A percentile compares a stretch with the other conserved stretches of the same genome.
Evolutionary conservation across 30 jellyfish, hydroid and myxozoan genomes (phyloP).

Genomic region (Rhopilema esculentum): DNA sequence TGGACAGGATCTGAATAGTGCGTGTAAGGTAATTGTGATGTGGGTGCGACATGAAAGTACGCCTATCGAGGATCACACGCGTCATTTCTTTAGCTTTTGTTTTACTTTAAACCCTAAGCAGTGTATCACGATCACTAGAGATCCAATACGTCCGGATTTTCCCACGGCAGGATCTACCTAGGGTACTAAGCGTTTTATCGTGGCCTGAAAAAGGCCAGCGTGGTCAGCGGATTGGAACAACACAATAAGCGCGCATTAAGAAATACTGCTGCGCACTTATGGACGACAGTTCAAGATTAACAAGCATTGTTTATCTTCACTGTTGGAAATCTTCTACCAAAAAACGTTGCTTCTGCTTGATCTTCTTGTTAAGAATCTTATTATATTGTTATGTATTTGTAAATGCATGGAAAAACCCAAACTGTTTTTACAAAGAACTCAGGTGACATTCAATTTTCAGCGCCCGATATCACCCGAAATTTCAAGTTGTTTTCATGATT

Average conservation of each 20-base stretch:
- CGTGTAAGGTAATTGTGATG: slow-evolving; percentile 38
- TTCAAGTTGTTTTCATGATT: too few species aligned
- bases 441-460: too few species aligned
- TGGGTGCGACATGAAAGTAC: slow-evolving; percentile 13
- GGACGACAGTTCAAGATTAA: not conserved
- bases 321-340: slow-evolving; percentile 3
- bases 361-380: not conserved
- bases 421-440: too few species aligned
- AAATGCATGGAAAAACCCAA: too few species aligned
- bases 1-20: slow-evolving; percentile 46
- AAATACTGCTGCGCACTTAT: slow-evolving; percentile 39
- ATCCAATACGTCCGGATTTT: slow-evolving; percentile 44
- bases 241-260: slow-evolving; percentile 56
- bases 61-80: slow-evolving; percentile 58
- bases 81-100: slow-evolving; percentile 28
- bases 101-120: slow-evolving; percentile 3
- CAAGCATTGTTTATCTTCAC: slow-evolving; percentile 39
- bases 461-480: too few species aligned
- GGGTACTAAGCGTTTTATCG: slow-evolving; percentile 39
- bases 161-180: slow-evolving; percentile 57
- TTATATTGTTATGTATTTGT: too few species aligned
- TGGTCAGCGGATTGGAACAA: slow-evolving; percentile 70
- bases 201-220: slow-evolving; percentile 81
- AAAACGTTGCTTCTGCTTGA: not conserved
- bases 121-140: slow-evolving; percentile 15